Evolutionary conservation across 2,113 vertebrate genomes (phyloP).

Genomic region (Pygathrix nemaeus): DNA sequence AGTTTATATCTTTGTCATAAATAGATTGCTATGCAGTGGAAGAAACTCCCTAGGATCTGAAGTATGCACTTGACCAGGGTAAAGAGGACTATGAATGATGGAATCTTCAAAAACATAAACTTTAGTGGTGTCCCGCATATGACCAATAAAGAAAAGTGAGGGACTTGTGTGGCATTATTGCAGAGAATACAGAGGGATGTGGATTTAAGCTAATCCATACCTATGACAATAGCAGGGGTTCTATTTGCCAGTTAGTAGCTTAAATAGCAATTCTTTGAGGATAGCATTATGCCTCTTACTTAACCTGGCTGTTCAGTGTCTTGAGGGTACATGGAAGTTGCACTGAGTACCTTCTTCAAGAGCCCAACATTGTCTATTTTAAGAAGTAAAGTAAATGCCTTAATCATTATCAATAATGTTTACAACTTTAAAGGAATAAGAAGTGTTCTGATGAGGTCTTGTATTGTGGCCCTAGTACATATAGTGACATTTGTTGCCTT

Average conservation of each 20-base stretch:
- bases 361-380: neutral
- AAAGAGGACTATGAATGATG: neutral
- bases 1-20: neutral
- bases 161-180: neutral
- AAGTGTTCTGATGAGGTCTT: neutral
- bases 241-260: neutral
- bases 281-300: neutral
- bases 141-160: neutral
- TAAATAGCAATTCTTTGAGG: neutral
- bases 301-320: neutral
- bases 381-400: neutral
- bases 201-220: neutral
- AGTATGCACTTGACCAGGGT: neutral
- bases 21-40: neutral
- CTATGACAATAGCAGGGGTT: neutral
- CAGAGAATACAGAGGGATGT: neutral
- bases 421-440: neutral
- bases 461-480: neutral
- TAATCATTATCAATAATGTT: neutral
- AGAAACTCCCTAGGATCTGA: neutral
- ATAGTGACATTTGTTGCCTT: neutral
- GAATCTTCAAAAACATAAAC: neutral
- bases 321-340: neutral
- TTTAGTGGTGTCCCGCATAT: neutral
- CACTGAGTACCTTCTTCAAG: neutral